Conservation (phyloP, 2,888 invertebrate species). For the Cephus runcator region DNA sequence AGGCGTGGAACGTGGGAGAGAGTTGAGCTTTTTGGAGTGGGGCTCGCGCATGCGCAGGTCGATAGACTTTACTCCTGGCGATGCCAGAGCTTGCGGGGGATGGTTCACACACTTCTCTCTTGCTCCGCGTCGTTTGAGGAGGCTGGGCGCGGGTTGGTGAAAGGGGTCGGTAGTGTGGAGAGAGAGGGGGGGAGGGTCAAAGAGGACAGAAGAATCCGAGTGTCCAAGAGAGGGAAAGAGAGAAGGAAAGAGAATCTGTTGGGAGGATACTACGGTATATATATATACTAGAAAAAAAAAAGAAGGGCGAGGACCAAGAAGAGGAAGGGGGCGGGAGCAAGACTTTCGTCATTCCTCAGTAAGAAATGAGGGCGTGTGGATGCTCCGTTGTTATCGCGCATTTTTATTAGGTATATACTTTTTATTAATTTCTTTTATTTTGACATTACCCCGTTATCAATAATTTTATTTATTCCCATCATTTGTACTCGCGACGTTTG, state of each 20-base stretch:
- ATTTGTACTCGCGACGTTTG: background rate
- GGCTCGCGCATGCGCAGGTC: constrained; percentile 35
- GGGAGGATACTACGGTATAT: constrained; percentile 4
- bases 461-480: background rate
- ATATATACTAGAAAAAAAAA: background rate
- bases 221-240: constrained; percentile 19
- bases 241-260: constrained; percentile 10
- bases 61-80: constrained; percentile 8
- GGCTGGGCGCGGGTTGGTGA: background rate
- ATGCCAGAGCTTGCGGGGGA: background rate
- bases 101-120: background rate
- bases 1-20: constrained; percentile 55
- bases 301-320: constrained; percentile 9
- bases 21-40: constrained; percentile 32
- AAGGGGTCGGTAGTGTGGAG: background rate
- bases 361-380: constrained; percentile 35
- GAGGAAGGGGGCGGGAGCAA: constrained; percentile 35
- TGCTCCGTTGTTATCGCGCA: background rate
- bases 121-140: background rate
- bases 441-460: background rate
- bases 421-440: no score
- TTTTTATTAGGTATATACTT: background rate
- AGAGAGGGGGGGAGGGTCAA: background rate
- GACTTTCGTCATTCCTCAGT: constrained; percentile 45
- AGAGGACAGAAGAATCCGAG: constrained; percentile 12